Evolutionary conservation across 2,888 invertebrate species (phyloP).

Genomic region (Cylloceria caligata): DNA sequence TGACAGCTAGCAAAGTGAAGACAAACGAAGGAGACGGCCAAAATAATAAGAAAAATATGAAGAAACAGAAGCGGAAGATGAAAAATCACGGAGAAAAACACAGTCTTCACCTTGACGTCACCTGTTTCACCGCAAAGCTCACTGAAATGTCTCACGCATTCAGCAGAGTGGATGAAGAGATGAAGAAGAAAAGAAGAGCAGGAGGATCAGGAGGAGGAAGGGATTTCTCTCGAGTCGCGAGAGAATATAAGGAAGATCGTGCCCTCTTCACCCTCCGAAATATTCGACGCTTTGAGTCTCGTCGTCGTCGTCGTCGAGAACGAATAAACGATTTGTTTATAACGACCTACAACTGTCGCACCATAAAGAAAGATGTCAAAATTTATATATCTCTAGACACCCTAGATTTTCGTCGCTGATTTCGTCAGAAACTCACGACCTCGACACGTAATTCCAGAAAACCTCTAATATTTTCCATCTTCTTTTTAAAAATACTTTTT

Average conservation of each 20-base stretch:
- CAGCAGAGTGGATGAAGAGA: constrained; percentile 55
- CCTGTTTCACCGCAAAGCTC: constrained; percentile 54
- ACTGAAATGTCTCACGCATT: constrained; percentile 32
- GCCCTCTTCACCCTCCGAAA: constrained; percentile 17
- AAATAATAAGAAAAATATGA: constrained; percentile 21
- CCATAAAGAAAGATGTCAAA: constrained; percentile 16
- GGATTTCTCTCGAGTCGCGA: constrained; percentile 39
- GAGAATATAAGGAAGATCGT: constrained; percentile 54
- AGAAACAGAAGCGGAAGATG: constrained; percentile 33
- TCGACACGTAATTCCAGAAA: constrained; percentile 27
- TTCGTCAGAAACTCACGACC: constrained; percentile 16
- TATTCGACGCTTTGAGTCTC: not conserved
- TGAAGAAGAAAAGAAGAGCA: constrained; percentile 35
- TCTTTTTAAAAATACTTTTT: constrained; percentile 9
- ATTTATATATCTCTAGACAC: constrained; percentile 8
- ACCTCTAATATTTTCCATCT: constrained; percentile 4
- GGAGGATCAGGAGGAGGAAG: not conserved
- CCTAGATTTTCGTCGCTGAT: constrained; percentile 40
- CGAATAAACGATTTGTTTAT: constrained; percentile 61
- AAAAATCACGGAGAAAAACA: constrained; percentile 41
- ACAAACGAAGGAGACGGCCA: constrained; percentile 49
- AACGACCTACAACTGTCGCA: constrained; percentile 47
- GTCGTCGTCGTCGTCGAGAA: constrained; percentile 27
- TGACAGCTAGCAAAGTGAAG: constrained; percentile 58
- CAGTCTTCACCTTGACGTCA: constrained; percentile 53